phyloP scores from a whole-genome alignment of 2,113 vertebrate species.

The Pyxicephalus adspersus region DNA sequence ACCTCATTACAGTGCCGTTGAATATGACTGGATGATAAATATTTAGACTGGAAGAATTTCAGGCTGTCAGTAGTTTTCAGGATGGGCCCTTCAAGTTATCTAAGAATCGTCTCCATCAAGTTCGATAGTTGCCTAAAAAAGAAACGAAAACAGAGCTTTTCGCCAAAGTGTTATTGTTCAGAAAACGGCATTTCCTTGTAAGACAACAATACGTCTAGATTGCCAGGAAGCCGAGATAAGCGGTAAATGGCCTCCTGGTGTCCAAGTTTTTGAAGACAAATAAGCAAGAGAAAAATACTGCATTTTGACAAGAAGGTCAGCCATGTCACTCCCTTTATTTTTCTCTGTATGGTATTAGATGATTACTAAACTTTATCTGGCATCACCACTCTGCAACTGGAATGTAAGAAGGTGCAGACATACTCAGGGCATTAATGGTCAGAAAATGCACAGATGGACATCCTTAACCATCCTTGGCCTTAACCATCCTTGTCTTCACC shows the following conservation, averaged over 20 bases:
- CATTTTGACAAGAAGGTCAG: no score
- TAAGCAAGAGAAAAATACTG: background rate
- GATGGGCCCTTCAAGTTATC: background rate
- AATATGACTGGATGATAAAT: background rate
- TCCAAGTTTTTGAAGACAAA: slow-evolving; percentile 7
- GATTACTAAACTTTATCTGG: no score
- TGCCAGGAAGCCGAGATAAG: slow-evolving; percentile 39
- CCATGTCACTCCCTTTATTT: no score
- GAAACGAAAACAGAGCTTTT: slow-evolving; percentile 7
- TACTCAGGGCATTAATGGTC: no score
- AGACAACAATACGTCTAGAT: slow-evolving; percentile 47
- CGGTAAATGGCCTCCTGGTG: background rate
- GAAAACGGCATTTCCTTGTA: slow-evolving; percentile 35
- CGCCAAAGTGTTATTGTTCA: slow-evolving; percentile 6
- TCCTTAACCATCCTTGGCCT: no score
- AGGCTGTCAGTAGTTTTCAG: background rate
- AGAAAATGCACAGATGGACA: no score
- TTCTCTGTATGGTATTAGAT: no score
- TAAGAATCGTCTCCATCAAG: background rate
- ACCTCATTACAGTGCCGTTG: background rate
- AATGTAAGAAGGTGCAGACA: no score
- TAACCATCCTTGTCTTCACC: no score
- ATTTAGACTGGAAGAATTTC: background rate
- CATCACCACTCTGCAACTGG: no score
- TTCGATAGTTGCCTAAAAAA: background rate